These are phyloP conservation scores for Drosophila biarmipes DNA, from an alignment of 1,140 invertebrate species.

Conservation along the genomic window DNA sequence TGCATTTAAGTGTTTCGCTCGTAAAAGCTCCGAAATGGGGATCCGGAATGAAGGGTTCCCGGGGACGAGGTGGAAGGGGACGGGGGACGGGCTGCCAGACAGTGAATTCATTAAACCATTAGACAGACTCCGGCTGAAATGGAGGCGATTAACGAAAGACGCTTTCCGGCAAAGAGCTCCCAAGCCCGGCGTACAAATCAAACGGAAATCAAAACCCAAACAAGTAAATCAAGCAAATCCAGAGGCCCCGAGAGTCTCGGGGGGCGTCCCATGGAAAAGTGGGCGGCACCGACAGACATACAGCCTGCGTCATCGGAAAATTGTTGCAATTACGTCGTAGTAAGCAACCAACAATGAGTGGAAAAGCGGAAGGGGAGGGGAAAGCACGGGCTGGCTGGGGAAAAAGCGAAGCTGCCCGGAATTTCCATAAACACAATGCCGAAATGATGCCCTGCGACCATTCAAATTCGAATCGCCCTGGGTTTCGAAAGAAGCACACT, in stretches of 20 bases:
- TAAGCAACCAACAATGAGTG: conserved; percentile 56
- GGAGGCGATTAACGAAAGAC: conserved; percentile 50
- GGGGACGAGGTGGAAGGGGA: not conserved
- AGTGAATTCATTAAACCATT: conserved; percentile 65
- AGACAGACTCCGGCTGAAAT: conserved; percentile 37
- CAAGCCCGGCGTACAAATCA: conserved; percentile 38
- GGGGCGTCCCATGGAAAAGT: conserved; percentile 6
- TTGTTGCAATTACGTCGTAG: conserved; percentile 72
- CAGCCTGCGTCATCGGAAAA: conserved; percentile 56
- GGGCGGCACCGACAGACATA: conserved; percentile 8
- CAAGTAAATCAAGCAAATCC: conserved; percentile 59
- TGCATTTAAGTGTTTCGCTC: conserved; percentile 60
- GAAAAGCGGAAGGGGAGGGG: not conserved
- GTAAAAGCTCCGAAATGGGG: conserved; percentile 26
- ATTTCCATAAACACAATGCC: conserved; percentile 78
- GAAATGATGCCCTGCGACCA: conserved; percentile 58
- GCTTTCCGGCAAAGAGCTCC: conserved; percentile 30
- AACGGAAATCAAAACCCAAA: conserved; percentile 65
- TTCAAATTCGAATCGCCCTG: conserved; percentile 35
- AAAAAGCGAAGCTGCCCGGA: conserved; percentile 26
- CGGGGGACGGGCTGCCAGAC: conserved; percentile 17
- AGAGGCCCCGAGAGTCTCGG: not conserved
- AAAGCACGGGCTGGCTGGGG: not conserved
- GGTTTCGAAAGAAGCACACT: conserved; percentile 2
- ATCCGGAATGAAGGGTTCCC: not conserved